Percentiles rank a stretch among this genome's conserved stretches.
These are phyloP conservation scores for Pseudorhiza aurosa DNA, from an alignment of 30 jellyfish, hydroid and myxozoan genomes.

Conservation along the genomic window DNA sequence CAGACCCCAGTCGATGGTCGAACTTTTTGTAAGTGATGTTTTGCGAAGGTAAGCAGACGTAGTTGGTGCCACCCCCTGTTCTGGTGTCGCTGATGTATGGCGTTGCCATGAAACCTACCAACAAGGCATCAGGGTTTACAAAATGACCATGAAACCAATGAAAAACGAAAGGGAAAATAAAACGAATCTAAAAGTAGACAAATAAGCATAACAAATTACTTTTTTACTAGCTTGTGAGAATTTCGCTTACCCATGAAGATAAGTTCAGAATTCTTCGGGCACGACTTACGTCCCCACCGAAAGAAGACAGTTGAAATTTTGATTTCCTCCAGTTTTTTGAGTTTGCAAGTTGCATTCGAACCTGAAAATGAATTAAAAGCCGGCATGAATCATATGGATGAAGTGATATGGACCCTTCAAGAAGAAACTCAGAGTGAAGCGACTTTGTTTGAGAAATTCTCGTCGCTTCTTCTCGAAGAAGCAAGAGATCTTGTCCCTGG, in stretches of 20 bases:
- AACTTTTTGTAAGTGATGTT: constrained; percentile 23
- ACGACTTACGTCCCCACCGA: constrained; percentile 63
- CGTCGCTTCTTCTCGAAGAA: no score
- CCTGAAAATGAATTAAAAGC: no score
- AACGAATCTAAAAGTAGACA: neutral
- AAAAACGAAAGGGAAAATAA: neutral
- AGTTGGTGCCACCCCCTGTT: constrained; percentile 67
- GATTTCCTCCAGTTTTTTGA: constrained; percentile 27
- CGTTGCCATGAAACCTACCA: constrained; percentile 62
- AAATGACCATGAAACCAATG: neutral
- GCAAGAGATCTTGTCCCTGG: no score
- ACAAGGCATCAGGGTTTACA: neutral
- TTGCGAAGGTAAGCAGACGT: constrained; percentile 54
- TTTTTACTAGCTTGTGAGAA: neutral
- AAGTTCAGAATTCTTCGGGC: constrained; percentile 16
- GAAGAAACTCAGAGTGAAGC: no score
- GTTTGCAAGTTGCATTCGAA: constrained; percentile 51
- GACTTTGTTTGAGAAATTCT: no score
- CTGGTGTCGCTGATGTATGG: constrained; percentile 32
- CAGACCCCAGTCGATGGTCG: constrained; percentile 12
- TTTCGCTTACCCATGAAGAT: constrained; percentile 25
- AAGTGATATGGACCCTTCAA: no score
- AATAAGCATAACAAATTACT: neutral
- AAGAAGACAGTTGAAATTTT: constrained; percentile 49
- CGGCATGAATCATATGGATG: no score